Percentiles rank a stretch among this genome's conserved stretches.
These are phyloP conservation scores for Bradypodion ventrale DNA, from an alignment of 2,797 vertebrate genomes.

Conservation along the genomic window DNA sequence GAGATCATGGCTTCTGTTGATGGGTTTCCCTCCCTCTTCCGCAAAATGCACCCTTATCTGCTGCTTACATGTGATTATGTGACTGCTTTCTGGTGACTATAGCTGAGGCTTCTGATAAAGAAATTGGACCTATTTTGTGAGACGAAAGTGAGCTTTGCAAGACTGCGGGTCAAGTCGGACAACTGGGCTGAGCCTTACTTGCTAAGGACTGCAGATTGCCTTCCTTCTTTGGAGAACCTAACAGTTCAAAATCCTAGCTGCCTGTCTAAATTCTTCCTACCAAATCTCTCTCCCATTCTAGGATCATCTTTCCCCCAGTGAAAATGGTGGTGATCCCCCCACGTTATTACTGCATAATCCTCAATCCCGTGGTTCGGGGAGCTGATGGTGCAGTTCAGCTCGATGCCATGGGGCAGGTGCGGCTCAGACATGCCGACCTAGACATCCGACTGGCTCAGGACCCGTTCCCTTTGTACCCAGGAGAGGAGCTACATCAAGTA, in stretches of 20 bases:
- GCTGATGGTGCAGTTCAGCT: constrained; percentile 69
- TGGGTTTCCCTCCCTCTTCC: background rate
- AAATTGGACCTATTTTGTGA: background rate
- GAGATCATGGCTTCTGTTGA: background rate
- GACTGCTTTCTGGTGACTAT: background rate
- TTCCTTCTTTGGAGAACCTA: too few relatives aligned
- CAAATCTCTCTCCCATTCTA: constrained; percentile 47
- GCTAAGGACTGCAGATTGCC: background rate
- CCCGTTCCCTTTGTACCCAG: constrained; percentile 89
- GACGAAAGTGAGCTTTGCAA: background rate
- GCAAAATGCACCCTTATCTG: background rate
- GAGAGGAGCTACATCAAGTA: constrained; percentile 88
- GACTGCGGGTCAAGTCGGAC: background rate
- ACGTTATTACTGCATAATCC: constrained; percentile 86
- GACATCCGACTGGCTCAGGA: constrained; percentile 89
- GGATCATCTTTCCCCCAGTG: constrained; percentile 81
- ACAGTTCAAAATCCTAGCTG: background rate
- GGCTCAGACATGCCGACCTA: constrained; percentile 87
- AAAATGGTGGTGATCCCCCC: constrained; percentile 89
- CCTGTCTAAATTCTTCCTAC: background rate
- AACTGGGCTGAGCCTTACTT: background rate
- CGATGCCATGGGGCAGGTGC: constrained; percentile 83
- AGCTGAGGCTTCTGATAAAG: background rate
- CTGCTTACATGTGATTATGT: background rate
- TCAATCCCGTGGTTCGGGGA: constrained; percentile 82